Base-by-base conservation (phyloP, 2,888 invertebrate species). In the Hypena proboscidalis region DNA sequence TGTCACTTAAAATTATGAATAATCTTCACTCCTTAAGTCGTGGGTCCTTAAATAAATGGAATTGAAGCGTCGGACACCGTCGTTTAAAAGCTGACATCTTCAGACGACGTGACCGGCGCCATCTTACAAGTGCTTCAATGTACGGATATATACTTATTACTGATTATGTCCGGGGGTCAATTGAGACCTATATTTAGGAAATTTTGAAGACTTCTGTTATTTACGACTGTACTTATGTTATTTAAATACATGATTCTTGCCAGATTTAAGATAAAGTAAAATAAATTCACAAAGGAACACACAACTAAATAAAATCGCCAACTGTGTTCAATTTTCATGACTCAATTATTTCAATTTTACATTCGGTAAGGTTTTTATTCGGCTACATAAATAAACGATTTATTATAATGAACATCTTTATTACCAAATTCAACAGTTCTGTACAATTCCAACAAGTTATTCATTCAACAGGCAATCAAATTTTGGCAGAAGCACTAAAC, bases 1-100 rank as follows among this genome's bases (percentile, higher is more conserved):
- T n/a, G n/a, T n/a, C n/a, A n/a, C 29, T 29, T 36, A 2, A 8
- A 23, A 25, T 11, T 30, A 20, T 42, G 19, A 38, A 42, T 31
- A 38, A 46, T 61, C 38, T 45, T 31, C 25, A 37, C 31, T 15
- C 34, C 40, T 30, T 4, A 45, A 46, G 65, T 6, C 41, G 30
- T 44, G 25, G 37, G 39, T 52, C 26, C 53, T 56, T 22, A 49
- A 61, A 66, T 66, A 66, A 61, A 52, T 66, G 62, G 48, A 52
- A 44, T 58, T 39, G 35, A 44, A 45, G 30, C 39, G 38, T 10
- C 21, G 60, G 33, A 55, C 57, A 39, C 50, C 50, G 33, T 48
- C 30, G 30, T 44, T 57, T 46, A 46, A 61, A 48, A 32, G 47
- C 39, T 61, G 67, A 57, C 60, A 49, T 31, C 43, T 36, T 9